These are phyloP conservation scores for Sinonovacula constricta DNA, from an alignment of 1,140 invertebrate genomes.

Conservation along the genomic window DNA sequence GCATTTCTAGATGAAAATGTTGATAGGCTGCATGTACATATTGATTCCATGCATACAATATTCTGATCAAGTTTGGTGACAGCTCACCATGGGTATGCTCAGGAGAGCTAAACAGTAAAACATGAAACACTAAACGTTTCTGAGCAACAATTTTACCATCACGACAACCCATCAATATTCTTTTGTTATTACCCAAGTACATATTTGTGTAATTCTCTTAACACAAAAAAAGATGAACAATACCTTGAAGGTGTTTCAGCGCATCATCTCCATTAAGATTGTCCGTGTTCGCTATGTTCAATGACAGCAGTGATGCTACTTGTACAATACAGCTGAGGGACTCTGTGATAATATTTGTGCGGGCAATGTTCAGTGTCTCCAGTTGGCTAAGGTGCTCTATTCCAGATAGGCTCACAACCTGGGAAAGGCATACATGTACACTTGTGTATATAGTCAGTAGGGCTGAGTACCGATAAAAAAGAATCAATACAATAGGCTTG, in stretches of 20 bases:
- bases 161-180: background rate
- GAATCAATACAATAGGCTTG: no score
- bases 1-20: no score
- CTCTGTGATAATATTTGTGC: constrained; percentile 57
- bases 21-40: no score
- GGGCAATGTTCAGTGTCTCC: constrained; percentile 61
- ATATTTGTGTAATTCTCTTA: background rate
- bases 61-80: no score
- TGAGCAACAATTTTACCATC: no score
- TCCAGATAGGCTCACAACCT: constrained; percentile 65
- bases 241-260: constrained; percentile 58
- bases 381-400: constrained; percentile 54
- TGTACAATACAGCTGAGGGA: constrained; percentile 51
- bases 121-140: no score
- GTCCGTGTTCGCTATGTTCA: constrained; percentile 58
- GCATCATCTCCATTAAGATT: constrained; percentile 58
- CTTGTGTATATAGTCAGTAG: no score
- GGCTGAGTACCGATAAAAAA: no score
- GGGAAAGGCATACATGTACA: no score
- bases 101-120: no score
- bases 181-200: background rate
- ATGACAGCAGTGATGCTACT: constrained; percentile 21
- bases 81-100: no score
- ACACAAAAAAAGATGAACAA: background rate
- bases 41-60: no score